phyloP scores from a whole-genome alignment of 1,140 invertebrate species.

The Rhynchophorus ferrugineus region DNA sequence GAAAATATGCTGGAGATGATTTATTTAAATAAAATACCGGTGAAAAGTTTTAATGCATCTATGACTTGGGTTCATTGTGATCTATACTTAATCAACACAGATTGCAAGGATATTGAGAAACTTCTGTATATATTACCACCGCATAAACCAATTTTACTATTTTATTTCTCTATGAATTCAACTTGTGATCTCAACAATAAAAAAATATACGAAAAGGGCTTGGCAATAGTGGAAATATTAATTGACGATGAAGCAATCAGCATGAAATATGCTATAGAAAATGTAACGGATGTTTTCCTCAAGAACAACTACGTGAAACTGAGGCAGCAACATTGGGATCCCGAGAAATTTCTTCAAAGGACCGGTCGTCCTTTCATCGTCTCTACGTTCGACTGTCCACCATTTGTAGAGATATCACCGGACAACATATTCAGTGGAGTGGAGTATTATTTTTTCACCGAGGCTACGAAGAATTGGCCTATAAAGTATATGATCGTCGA shows the following conservation, averaged over 20 bases:
- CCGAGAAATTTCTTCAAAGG: slow-evolving; percentile 3
- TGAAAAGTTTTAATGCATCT: not conserved
- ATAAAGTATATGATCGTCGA: slow-evolving; percentile 6
- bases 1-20: not conserved
- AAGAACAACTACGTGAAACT: not conserved
- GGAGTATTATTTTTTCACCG: slow-evolving; percentile 7
- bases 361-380: slow-evolving; percentile 9
- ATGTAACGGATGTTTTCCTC: not conserved
- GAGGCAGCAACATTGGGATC: slow-evolving; percentile 5
- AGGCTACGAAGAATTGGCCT: slow-evolving; percentile 9
- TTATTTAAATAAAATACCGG: not conserved
- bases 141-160: slow-evolving; percentile 3
- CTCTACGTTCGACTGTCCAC: slow-evolving; percentile 12
- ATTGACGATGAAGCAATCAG: not conserved
- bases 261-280: not conserved
- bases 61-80: not conserved
- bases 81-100: not conserved
- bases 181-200: not conserved
- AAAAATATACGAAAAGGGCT: slow-evolving; percentile 4
- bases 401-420: slow-evolving; percentile 10
- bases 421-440: slow-evolving; percentile 1
- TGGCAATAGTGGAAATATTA: not conserved
- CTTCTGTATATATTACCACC: not conserved
- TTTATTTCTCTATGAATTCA: not conserved
- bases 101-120: not conserved